Percentiles rank a stretch among this genome's conserved stretches.
These are phyloP conservation scores for Cheilosia urbana DNA, from an alignment of 2,888 invertebrate species.

Conservation along the genomic window DNA sequence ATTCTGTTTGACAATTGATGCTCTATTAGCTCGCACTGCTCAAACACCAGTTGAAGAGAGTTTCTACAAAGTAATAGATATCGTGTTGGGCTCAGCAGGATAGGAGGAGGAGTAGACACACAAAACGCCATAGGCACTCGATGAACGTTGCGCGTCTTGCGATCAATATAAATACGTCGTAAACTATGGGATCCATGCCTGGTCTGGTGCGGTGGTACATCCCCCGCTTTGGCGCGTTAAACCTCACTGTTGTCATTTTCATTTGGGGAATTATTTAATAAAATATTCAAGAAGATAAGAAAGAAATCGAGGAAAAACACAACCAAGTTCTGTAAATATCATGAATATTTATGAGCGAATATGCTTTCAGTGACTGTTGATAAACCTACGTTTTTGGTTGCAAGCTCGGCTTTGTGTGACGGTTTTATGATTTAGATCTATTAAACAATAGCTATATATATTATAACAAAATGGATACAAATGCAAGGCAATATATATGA, in stretches of 20 bases:
- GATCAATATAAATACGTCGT: constrained; percentile 40
- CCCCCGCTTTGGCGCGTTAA: constrained; percentile 4
- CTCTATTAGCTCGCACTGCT: constrained; percentile 23
- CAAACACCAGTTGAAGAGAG: background rate
- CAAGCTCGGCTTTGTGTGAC: no score
- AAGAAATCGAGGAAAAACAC: constrained; percentile 28
- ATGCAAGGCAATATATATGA: no score
- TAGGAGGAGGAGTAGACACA: constrained; percentile 4
- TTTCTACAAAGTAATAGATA: constrained; percentile 23
- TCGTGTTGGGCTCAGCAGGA: constrained; percentile 23
- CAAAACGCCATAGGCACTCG: background rate
- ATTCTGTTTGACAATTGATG: constrained; percentile 40
- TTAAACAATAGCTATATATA: no score
- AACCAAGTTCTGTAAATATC: constrained; percentile 14
- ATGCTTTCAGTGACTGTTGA: constrained; percentile 13
- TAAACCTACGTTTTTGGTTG: background rate
- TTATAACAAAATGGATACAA: no score
- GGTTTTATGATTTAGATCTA: no score
- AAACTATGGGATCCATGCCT: constrained; percentile 33
- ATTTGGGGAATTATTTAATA: constrained; percentile 24
- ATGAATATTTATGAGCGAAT: constrained; percentile 43
- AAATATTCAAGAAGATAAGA: constrained; percentile 21
- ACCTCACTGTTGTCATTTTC: constrained; percentile 12
- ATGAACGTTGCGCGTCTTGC: constrained; percentile 8
- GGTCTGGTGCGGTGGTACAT: constrained; percentile 6